A percentile compares a stretch with the other conserved stretches of the same genome.
Evolutionary conservation across 2,113 vertebrate species (phyloP).

Genomic region (Indri indri): DNA sequence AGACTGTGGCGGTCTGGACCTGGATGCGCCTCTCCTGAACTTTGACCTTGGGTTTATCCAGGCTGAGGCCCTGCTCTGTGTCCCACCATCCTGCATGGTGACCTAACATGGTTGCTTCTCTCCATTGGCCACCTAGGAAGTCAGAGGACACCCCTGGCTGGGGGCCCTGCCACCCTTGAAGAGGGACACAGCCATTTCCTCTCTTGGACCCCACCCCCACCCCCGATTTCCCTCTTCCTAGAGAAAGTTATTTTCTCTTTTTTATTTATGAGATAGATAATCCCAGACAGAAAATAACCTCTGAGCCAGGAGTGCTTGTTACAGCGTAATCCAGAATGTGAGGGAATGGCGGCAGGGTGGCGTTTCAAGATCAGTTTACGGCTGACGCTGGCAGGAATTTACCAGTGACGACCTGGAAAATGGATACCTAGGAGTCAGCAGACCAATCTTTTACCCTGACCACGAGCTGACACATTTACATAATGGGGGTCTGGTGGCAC

Average conservation of each 20-base stretch:
- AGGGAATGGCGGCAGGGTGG: neutral
- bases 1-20: neutral
- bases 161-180: neutral
- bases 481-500: too few species aligned
- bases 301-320: neutral
- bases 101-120: neutral
- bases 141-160: neutral
- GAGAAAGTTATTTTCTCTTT: neutral
- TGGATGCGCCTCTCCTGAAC: neutral
- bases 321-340: neutral
- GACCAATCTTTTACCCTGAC: neutral
- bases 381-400: neutral
- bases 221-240: neutral
- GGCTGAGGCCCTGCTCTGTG: neutral
- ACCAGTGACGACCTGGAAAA: neutral
- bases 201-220: neutral
- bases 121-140: neutral
- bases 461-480: rapidly evolving
- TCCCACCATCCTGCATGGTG: neutral
- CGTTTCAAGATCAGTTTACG: neutral
- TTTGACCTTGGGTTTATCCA: neutral
- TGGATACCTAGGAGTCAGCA: too few species aligned
- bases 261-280: neutral
- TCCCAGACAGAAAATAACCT: neutral
- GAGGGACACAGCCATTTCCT: neutral